phyloP scores from a whole-genome alignment of 2,113 vertebrate genomes.

The Mionectes macconnelli region DNA sequence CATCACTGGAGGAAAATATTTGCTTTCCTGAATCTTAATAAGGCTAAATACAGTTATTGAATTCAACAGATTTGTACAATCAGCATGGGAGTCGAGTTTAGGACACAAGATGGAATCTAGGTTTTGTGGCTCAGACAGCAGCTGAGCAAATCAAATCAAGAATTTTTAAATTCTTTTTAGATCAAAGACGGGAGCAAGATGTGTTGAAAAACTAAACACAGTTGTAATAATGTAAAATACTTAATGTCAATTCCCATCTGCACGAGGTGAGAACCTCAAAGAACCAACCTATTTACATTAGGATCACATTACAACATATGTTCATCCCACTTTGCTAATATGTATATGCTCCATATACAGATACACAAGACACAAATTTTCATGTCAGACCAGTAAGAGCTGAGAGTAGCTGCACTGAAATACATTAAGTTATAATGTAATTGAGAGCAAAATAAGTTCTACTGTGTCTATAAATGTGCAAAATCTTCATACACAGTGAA shows the following conservation, averaged over 20 bases:
- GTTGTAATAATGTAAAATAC: slow-evolving; percentile 24
- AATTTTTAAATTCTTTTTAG: slow-evolving; percentile 3
- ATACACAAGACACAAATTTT: neutral
- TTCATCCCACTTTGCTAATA: neutral
- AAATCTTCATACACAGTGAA: rapidly evolving
- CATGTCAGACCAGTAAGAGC: neutral
- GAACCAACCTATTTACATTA: slow-evolving; percentile 24
- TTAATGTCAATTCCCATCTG: slow-evolving; percentile 36
- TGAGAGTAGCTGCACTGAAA: neutral
- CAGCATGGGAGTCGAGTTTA: slow-evolving; percentile 25
- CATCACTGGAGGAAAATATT: slow-evolving; percentile 64
- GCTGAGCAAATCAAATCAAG: slow-evolving; percentile 61
- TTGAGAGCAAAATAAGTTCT: neutral
- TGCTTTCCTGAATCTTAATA: slow-evolving; percentile 58
- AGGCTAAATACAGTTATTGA: slow-evolving; percentile 51
- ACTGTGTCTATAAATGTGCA: neutral
- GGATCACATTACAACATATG: slow-evolving; percentile 25
- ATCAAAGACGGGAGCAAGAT: slow-evolving; percentile 46
- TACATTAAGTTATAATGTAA: neutral
- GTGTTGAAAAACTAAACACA: slow-evolving; percentile 47
- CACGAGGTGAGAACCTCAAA: slow-evolving; percentile 46
- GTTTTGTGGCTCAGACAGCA: slow-evolving; percentile 31
- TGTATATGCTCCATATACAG: neutral
- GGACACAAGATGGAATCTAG: slow-evolving; percentile 43
- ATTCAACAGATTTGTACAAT: slow-evolving; percentile 52